These are phyloP conservation scores for Lepus oiostolus DNA, from an alignment of 2,797 vertebrate genomes.

Conservation along the genomic window DNA sequence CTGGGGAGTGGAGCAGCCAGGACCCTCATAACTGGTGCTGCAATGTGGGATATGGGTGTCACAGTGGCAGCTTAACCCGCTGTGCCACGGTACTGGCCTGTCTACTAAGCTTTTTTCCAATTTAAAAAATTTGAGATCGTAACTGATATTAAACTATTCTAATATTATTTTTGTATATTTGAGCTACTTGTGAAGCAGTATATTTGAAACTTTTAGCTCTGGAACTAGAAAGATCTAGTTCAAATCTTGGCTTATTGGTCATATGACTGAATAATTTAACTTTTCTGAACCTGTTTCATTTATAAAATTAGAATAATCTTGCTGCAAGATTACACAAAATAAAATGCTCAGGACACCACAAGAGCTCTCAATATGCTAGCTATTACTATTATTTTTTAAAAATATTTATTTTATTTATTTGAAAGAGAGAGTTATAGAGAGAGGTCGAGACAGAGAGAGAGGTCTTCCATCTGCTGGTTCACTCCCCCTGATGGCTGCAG, in stretches of 20 bases:
- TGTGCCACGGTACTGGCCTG: too few relatives aligned
- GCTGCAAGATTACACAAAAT: background rate
- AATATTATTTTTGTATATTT: conserved; percentile 9
- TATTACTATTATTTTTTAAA: background rate
- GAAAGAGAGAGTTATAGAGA: too few relatives aligned
- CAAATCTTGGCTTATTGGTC: conserved; percentile 36
- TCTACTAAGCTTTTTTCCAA: background rate
- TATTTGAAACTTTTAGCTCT: conserved; percentile 10
- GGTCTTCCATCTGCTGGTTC: too few relatives aligned
- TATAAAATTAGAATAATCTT: conserved; percentile 9
- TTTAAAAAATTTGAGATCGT: background rate
- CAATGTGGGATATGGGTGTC: too few relatives aligned
- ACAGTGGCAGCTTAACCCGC: too few relatives aligned
- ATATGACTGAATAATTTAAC: background rate
- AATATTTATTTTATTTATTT: too few relatives aligned
- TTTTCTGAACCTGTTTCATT: background rate
- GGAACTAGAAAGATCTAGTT: conserved; percentile 50
- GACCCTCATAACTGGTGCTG: too few relatives aligned
- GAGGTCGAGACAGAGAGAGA: too few relatives aligned
- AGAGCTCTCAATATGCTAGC: background rate
- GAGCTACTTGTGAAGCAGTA: background rate
- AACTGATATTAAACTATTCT: conserved; percentile 9
- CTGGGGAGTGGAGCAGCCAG: too few relatives aligned
- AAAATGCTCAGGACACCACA: background rate
- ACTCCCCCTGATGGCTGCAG: too few relatives aligned